Evolutionary conservation across 2,888 invertebrate species (phyloP).

Genomic region (Antheraea yamamai): DNA sequence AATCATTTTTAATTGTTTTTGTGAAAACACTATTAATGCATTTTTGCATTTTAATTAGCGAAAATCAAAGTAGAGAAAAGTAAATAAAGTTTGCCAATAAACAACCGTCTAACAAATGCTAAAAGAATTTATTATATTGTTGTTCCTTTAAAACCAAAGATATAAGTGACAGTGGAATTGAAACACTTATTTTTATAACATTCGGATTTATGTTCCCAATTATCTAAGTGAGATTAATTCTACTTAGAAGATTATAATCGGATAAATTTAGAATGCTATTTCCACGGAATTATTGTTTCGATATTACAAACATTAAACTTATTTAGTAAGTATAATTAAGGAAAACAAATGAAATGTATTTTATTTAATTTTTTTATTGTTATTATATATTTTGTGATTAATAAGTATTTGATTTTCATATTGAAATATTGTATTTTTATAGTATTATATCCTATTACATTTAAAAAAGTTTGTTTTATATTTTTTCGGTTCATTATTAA

Average conservation of each 20-base stretch:
- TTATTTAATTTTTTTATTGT: not conserved
- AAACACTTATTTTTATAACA: not conserved
- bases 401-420: not conserved
- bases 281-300: not conserved
- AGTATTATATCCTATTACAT: not conserved
- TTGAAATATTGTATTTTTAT: constrained; percentile 3
- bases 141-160: constrained; percentile 16
- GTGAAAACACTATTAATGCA: not conserved
- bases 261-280: not conserved
- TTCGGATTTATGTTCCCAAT: not conserved
- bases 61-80: not conserved
- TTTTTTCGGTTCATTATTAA: not conserved
- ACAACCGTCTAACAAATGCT: not conserved
- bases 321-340: not conserved
- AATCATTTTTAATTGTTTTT: not conserved
- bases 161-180: not conserved
- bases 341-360: not conserved
- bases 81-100: not conserved
- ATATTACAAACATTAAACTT: not conserved
- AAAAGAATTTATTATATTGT: not conserved
- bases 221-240: not conserved
- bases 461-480: not conserved
- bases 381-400: not conserved
- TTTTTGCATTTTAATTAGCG: not conserved
- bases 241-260: not conserved